These are phyloP conservation scores for Acanthoscelides obtectus DNA, from an alignment of 2,888 invertebrate genomes.

Conservation along the genomic window DNA sequence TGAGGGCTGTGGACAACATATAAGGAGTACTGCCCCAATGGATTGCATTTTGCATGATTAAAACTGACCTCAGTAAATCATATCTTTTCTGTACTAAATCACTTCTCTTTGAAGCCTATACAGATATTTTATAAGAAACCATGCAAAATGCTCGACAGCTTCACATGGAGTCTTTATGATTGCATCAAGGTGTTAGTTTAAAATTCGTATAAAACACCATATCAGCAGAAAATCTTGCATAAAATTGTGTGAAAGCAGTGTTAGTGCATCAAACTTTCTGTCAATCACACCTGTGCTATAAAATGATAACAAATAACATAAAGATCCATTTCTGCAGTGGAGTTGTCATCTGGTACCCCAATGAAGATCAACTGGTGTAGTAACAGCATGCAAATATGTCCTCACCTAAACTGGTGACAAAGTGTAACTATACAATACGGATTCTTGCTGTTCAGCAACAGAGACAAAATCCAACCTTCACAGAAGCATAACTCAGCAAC, in stretches of 20 bases:
- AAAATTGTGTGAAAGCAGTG: too few species aligned
- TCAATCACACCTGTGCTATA: not conserved
- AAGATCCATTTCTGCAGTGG: not conserved
- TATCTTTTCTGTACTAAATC: not conserved
- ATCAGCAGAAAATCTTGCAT: too few species aligned
- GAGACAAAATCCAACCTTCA: not conserved
- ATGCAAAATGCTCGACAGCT: not conserved
- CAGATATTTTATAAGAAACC: not conserved
- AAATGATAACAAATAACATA: not conserved
- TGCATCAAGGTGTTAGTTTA: too few species aligned
- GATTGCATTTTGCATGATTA: not conserved
- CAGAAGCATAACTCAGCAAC: not conserved
- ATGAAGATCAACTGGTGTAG: not conserved
- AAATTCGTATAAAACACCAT: too few species aligned
- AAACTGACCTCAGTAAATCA: not conserved
- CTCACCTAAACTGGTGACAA: constrained; percentile 2
- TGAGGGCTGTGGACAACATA: too few species aligned
- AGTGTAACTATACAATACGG: not conserved
- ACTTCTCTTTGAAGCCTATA: not conserved
- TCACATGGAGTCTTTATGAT: too few species aligned
- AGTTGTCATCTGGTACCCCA: not conserved
- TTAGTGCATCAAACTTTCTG: not conserved
- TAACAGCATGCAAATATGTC: not conserved
- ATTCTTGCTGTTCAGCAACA: not conserved
- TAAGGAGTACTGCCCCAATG: too few species aligned